phyloP scores from a whole-genome alignment of 2,888 invertebrate species.

The Andrena hattorfiana region DNA sequence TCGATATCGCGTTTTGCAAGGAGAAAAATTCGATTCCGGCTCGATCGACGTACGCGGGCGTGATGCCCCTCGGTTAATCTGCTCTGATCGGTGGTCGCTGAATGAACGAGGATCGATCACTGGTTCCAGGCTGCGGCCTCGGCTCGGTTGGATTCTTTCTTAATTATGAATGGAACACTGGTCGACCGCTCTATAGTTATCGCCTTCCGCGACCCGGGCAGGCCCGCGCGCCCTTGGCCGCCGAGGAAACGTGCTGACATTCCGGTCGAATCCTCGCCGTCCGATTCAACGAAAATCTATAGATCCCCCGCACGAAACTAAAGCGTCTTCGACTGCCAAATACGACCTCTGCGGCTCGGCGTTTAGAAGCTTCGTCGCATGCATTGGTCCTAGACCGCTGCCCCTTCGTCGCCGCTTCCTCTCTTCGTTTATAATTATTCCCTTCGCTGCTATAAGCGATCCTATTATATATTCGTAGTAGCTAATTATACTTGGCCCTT shows the following conservation, averaged over 20 bases:
- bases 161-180: slow-evolving; percentile 67
- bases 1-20: background rate
- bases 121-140: slow-evolving; percentile 51
- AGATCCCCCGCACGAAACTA: slow-evolving; percentile 23
- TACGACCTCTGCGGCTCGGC: background rate
- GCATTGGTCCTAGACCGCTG: background rate
- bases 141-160: slow-evolving; percentile 46
- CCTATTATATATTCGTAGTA: background rate
- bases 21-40: slow-evolving; percentile 7
- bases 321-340: background rate
- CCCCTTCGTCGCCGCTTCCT: background rate
- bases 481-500: background rate
- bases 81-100: slow-evolving; percentile 25
- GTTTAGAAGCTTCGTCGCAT: background rate
- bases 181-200: slow-evolving; percentile 43
- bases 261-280: slow-evolving; percentile 16
- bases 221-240: slow-evolving; percentile 56
- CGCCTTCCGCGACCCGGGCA: slow-evolving; percentile 34
- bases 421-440: background rate
- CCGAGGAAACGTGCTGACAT: slow-evolving; percentile 53
- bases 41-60: slow-evolving; percentile 16
- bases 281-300: slow-evolving; percentile 23
- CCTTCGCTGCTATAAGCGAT: no score
- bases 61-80: slow-evolving; percentile 13
- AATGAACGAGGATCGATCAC: slow-evolving; percentile 61